Conservation (phyloP, 2,113 vertebrate species). For the Amblyopsis rosae region DNA sequence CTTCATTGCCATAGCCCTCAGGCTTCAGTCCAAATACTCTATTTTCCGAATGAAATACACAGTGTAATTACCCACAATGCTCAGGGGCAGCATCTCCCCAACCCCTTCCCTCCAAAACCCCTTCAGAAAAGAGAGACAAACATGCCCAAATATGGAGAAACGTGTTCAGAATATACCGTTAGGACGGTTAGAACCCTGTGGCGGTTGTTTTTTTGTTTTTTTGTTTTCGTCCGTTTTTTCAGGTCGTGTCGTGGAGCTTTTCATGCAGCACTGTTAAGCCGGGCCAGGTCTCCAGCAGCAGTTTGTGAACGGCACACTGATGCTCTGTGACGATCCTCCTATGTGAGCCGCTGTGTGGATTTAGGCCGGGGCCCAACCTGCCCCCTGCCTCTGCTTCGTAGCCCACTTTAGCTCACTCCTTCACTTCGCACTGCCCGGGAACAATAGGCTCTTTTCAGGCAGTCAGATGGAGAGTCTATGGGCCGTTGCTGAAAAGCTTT, state of each 20-base stretch:
- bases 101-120: neutral
- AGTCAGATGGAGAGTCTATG: conserved; percentile 51
- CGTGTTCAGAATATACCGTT: conserved; percentile 45
- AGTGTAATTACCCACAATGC: conserved; percentile 23
- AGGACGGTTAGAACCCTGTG: conserved; percentile 55
- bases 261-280: conserved; percentile 57
- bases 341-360: conserved; percentile 65
- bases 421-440: conserved; percentile 50
- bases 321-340: conserved; percentile 68
- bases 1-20: no score
- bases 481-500: conserved; percentile 41
- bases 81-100: conserved; percentile 20
- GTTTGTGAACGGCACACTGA: conserved; percentile 67
- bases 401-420: conserved; percentile 59
- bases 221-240: conserved; percentile 18
- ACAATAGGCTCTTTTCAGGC: conserved; percentile 76
- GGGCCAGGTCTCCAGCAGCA: conserved; percentile 57
- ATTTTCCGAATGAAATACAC: conserved; percentile 32
- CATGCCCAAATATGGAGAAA: conserved; percentile 56
- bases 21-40: neutral
- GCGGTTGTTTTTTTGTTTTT: conserved; percentile 70
- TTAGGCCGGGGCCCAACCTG: conserved; percentile 71
- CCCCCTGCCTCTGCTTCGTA: conserved; percentile 21
- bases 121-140: conserved; percentile 31
- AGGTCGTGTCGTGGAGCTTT: conserved; percentile 31